Conservation (phyloP, 2,113 vertebrate species). For the Tiliqua scincoides region DNA sequence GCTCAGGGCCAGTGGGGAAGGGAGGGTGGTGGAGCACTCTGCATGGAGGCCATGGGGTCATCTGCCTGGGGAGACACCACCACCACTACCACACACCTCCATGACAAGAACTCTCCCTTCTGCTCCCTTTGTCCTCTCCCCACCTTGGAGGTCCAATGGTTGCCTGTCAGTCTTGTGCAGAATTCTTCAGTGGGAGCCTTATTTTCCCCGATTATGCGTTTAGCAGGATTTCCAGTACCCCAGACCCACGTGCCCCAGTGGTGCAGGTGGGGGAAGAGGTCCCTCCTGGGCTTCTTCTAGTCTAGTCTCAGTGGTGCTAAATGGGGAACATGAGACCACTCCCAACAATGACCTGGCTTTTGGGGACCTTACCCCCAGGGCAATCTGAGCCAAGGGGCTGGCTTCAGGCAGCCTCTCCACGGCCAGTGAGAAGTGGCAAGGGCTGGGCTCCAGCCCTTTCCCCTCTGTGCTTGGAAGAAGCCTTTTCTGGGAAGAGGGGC, state of each 20-base stretch:
- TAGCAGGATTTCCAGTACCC: not conserved
- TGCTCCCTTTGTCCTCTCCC: not conserved
- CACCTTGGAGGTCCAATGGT: not conserved
- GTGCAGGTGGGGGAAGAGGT: not conserved
- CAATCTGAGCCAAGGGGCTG: not conserved
- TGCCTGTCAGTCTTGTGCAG: not conserved
- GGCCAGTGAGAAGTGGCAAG: not conserved
- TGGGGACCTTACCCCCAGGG: not conserved
- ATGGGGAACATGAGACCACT: not conserved
- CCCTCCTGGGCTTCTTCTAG: not conserved
- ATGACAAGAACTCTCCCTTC: not conserved
- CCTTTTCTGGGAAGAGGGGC: not conserved
- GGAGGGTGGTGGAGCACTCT: not conserved
- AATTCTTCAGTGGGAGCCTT: not conserved
- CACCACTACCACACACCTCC: not conserved
- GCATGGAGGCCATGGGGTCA: not conserved
- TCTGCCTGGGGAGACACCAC: not conserved
- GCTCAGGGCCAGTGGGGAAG: not conserved
- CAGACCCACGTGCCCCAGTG: not conserved
- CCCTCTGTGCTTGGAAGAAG: constrained; percentile 34
- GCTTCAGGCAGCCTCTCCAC: not conserved
- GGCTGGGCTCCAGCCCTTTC: not conserved
- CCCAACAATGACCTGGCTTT: not conserved
- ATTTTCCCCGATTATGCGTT: not conserved
- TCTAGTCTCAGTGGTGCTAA: constrained; percentile 39